Conservation (phyloP, 2,888 invertebrate genomes). For the Prostheceraeus crozeri region DNA sequence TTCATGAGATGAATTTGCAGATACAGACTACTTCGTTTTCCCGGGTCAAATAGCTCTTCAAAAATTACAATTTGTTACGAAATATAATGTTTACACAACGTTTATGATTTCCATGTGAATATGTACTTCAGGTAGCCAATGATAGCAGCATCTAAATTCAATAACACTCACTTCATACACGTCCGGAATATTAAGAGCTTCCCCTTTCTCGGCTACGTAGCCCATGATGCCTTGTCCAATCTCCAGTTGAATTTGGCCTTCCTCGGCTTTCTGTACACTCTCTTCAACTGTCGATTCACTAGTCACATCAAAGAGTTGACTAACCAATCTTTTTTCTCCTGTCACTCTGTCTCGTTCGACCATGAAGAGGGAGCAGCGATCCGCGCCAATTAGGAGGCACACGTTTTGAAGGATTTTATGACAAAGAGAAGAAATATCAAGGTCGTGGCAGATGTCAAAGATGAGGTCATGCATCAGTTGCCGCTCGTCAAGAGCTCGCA, state of each 20-base stretch:
- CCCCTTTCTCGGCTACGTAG: slow-evolving; percentile 51
- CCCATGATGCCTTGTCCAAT: slow-evolving; percentile 53
- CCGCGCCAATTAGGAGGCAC: slow-evolving; percentile 52
- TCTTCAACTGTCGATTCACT: slow-evolving; percentile 67
- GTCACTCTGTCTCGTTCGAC: slow-evolving; percentile 42
- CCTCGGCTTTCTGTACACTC: slow-evolving; percentile 79
- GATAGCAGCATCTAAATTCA: no score
- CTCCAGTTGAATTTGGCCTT: slow-evolving; percentile 59
- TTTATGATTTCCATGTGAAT: no score
- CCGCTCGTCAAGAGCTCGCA: slow-evolving; percentile 47
- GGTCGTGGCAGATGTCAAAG: slow-evolving; percentile 54
- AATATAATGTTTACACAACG: no score
- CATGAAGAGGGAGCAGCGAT: slow-evolving; percentile 54
- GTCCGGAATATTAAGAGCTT: slow-evolving; percentile 51
- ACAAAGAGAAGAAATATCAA: slow-evolving; percentile 54
- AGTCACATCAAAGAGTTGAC: slow-evolving; percentile 54
- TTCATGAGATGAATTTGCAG: no score
- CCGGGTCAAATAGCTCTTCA: no score
- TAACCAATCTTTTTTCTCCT: slow-evolving; percentile 43
- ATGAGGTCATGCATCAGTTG: slow-evolving; percentile 56
- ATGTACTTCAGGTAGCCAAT: no score
- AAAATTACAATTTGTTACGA: no score
- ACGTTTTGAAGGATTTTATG: slow-evolving; percentile 55
- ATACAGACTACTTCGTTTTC: no score
- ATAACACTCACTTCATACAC: slow-evolving; percentile 50